Evolutionary conservation across 2,797 vertebrate species (phyloP), one percentile per base, ranked within the genome.

Genomic region (Chelon auratus): DNA sequence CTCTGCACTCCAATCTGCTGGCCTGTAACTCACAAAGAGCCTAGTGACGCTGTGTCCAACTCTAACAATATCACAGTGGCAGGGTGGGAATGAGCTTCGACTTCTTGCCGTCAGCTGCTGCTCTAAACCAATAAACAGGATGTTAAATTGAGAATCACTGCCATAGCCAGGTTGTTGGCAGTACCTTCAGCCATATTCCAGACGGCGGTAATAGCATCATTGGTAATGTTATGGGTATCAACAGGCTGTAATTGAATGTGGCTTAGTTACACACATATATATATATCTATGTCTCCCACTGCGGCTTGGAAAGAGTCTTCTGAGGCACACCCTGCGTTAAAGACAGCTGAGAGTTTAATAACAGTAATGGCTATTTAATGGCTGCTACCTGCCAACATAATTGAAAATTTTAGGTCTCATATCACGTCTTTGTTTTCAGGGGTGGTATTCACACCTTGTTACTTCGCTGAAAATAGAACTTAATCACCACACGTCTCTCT

Each of bases 151-250:
- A 79, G 63, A 86, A 77, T 87, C 36, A 67, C 39, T 61, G 68
- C 77, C 36, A 63, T 62, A 61, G 72, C 81, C 68, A 73, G 74
- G 79, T 83, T 85, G 83, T 80, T 82, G 79, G 68, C 59, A 53
- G 64, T 53, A 77, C 65, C 47, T 53, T 66, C 60, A 40, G 76
- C 85, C 30, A 73, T 81, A 70, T 75, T 85, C 76, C 61, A 79
- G 85, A 85, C 78, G 77, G 75, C 24, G 3, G 68, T 91, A 88
- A 91, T 80, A 64, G 61, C 78, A 86, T 87, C 77, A 88, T 63
- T 51, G 78, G 51, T 81, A 78, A 85, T 83, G 68, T 48, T 82
- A 62, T 30, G 12, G 77, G 63, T 84, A 71, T 82, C 84, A 81
- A 56, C 15, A 2, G 76, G 51, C 66, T 72, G 51, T 87, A 86